Conservation (phyloP, 1,140 invertebrate species). For the Drosophila pseudoobscura region DNA sequence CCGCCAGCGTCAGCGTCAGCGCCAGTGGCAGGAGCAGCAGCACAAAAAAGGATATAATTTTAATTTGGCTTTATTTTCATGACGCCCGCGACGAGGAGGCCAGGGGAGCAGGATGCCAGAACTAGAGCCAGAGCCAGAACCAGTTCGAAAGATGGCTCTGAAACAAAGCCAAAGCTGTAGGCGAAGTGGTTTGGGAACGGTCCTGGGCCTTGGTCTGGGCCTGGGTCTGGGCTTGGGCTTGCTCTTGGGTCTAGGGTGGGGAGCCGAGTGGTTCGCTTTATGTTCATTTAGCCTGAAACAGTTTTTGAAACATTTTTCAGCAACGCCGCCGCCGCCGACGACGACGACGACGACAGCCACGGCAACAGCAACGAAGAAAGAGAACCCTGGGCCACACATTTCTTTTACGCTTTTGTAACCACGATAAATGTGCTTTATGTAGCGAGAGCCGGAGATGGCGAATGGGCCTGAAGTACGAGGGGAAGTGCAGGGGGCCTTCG, state of each 20-base stretch:
- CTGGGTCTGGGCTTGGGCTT: no score
- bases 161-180: conserved; percentile 67
- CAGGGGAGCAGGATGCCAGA: conserved; percentile 37
- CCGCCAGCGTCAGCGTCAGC: conserved; percentile 13
- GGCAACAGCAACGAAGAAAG: conserved; percentile 1
- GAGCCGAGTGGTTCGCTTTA: conserved; percentile 50
- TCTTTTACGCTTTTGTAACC: conserved; percentile 81
- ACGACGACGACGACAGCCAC: no score
- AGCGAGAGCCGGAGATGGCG: conserved; percentile 41
- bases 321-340: conserved; percentile 10
- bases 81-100: conserved; percentile 41
- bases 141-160: conserved; percentile 26
- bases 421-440: conserved; percentile 82
- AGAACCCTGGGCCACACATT: conserved; percentile 73
- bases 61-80: conserved; percentile 81
- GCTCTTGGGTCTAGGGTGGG: no score
- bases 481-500: no score
- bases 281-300: conserved; percentile 80
- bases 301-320: conserved; percentile 81
- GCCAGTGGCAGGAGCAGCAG: conserved; percentile 13
- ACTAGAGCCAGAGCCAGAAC: conserved; percentile 15
- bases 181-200: conserved; percentile 21
- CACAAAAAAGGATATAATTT: conserved; percentile 68
- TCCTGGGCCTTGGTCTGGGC: no score
- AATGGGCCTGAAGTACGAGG: no score